Conservation (phyloP, 2,113 vertebrate species). For the Alligator sinensis region DNA sequence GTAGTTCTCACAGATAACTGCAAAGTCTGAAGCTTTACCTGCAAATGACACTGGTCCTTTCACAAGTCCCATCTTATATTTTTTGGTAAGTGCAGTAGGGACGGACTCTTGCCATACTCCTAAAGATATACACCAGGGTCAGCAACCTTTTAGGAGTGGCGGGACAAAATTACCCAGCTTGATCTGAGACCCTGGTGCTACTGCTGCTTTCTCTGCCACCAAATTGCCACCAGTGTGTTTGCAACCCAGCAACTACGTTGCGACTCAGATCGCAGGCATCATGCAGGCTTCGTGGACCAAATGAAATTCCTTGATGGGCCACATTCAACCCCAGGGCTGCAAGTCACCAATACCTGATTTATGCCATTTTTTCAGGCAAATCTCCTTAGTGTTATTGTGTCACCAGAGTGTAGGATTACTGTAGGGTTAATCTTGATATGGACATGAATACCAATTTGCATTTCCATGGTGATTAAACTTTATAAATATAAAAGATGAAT, state of each 20-base stretch:
- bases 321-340: no score
- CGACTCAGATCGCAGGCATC: no score
- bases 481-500: neutral
- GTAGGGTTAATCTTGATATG: neutral
- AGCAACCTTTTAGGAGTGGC: no score
- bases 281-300: no score
- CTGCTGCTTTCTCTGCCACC: no score
- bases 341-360: no score
- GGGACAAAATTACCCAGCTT: no score
- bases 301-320: no score
- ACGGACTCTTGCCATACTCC: neutral
- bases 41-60: neutral
- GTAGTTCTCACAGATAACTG: neutral
- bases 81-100: neutral
- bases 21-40: neutral
- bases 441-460: neutral
- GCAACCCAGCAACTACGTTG: no score
- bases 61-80: neutral
- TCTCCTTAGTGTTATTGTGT: neutral
- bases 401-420: neutral
- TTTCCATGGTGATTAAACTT: slow-evolving; percentile 31
- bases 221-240: no score
- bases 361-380: neutral
- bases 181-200: no score
- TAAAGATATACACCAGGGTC: neutral